Evolutionary conservation across 2,888 invertebrate genomes (phyloP), one percentile per base, ranked within the genome.

Genomic region (Frankliniella fusca): DNA sequence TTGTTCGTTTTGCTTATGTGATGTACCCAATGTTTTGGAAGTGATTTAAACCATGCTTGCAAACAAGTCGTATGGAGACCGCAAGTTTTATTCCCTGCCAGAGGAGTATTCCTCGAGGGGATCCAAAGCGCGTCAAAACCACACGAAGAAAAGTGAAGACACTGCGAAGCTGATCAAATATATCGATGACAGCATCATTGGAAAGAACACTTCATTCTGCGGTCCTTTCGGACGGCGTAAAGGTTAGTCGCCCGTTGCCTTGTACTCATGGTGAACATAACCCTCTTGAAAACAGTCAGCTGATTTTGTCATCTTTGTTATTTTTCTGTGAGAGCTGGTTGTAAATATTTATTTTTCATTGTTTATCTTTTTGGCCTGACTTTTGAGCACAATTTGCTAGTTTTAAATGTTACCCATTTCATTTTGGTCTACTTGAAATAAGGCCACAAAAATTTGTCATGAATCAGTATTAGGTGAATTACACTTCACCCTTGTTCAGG

Each of bases 221-320:
- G 95, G 95, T 82, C 96, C 96, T 18, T 96, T 93, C 87, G 95
- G 95, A 84, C 90, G 94, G 83, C 90, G 95, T 86, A 94, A 94
- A 93, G 94, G 94, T 94, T 89, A 89, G 89, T 84, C 48, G 65
- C 48, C 80, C 79, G 89, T 84, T 48, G 65, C 48, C 80, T 70
- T 82, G n/a, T 81, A 81, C 20, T 54, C 70, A 27, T 9, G 70
- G 70, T 9, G 27, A 27, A 76, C 70, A 70, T 80, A 79, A 82
- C 70, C 70, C 70, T 10, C 0, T 76, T 23, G 5, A 38, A 38
- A 38, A 38, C 38, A 38, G 38, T 38, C 38, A 38, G 38, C 38
- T 38, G 38, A 38, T 38, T 38, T 5, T 3, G 38, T 38, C 38
- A 38, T 38, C 3, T 38, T 38, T 38, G 38, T 38, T 38, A 38